phyloP scores from a whole-genome alignment of 2,888 invertebrate species.

The Leuctra nigra region DNA sequence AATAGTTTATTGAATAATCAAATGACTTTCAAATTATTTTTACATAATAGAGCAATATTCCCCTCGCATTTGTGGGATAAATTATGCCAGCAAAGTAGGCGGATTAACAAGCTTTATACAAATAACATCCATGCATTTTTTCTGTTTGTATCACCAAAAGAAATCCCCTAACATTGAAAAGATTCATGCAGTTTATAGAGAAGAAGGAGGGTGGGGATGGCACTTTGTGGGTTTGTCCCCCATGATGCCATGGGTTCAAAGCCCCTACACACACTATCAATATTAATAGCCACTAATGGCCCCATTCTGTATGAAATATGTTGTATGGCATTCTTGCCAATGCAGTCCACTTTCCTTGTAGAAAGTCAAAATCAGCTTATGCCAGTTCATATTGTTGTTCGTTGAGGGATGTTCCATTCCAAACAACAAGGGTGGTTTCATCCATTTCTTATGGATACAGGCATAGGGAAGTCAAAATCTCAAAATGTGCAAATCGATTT shows the following conservation, averaged over 20 bases:
- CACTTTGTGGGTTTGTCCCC: background rate
- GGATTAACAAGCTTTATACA: background rate
- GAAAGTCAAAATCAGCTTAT: too few relatives aligned
- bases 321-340: background rate
- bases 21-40: too few relatives aligned
- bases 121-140: background rate
- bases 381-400: too few relatives aligned
- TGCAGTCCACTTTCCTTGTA: background rate
- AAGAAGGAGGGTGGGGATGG: background rate
- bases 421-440: too few relatives aligned
- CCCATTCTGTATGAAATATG: constrained; percentile 16
- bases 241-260: background rate
- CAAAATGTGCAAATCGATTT: too few relatives aligned
- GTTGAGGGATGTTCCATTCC: too few relatives aligned
- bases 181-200: background rate
- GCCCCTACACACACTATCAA: background rate
- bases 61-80: too few relatives aligned
- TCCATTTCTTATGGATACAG: too few relatives aligned
- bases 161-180: background rate
- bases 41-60: too few relatives aligned
- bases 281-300: constrained; percentile 8
- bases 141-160: background rate
- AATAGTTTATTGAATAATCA: too few relatives aligned
- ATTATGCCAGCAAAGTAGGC: background rate
- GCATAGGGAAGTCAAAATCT: too few relatives aligned